phyloP scores from a whole-genome alignment of 2,888 invertebrate species.

The Hirtodrosophila confusa region DNA sequence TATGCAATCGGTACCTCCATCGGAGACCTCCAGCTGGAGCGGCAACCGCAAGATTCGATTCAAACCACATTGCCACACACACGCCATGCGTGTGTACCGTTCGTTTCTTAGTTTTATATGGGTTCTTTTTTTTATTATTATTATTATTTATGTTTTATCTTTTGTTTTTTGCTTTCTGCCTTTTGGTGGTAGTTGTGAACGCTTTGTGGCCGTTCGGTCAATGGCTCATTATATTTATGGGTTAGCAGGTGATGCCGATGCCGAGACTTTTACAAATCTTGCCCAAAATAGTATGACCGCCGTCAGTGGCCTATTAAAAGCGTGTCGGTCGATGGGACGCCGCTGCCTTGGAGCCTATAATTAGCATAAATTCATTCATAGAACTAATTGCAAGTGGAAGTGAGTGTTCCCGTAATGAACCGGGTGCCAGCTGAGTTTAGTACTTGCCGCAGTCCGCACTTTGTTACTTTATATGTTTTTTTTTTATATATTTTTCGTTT shows the following conservation, averaged over 20 bases:
- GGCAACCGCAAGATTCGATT: conserved; percentile 53
- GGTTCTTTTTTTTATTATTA: conserved; percentile 3
- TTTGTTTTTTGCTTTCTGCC: conserved; percentile 20
- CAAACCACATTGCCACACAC: conserved; percentile 70
- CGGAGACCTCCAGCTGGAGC: conserved; percentile 22
- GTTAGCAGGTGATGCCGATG: conserved; percentile 76
- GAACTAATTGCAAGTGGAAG: conserved; percentile 75
- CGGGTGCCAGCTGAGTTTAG: conserved; percentile 40
- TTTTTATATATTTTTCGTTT: conserved; percentile 9
- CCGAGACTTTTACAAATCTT: conserved; percentile 48
- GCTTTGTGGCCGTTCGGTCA: conserved; percentile 54
- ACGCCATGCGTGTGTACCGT: conserved; percentile 61
- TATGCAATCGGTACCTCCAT: conserved; percentile 35
- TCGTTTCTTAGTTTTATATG: conserved; percentile 26
- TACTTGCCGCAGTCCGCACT: conserved; percentile 31
- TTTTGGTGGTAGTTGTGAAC: conserved; percentile 30
- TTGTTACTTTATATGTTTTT: conserved; percentile 19
- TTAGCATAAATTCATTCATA: conserved; percentile 78
- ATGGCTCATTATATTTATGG: conserved; percentile 80
- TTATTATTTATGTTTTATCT: conserved; percentile 14
- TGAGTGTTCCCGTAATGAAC: conserved; percentile 69
- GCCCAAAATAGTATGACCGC: conserved; percentile 33
- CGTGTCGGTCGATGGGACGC: conserved; percentile 65
- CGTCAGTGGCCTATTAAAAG: conserved; percentile 68
- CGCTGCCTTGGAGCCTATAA: conserved; percentile 57